Evolutionary conservation across 2,797 vertebrate genomes (phyloP).

Genomic region (Falco rusticolus): DNA sequence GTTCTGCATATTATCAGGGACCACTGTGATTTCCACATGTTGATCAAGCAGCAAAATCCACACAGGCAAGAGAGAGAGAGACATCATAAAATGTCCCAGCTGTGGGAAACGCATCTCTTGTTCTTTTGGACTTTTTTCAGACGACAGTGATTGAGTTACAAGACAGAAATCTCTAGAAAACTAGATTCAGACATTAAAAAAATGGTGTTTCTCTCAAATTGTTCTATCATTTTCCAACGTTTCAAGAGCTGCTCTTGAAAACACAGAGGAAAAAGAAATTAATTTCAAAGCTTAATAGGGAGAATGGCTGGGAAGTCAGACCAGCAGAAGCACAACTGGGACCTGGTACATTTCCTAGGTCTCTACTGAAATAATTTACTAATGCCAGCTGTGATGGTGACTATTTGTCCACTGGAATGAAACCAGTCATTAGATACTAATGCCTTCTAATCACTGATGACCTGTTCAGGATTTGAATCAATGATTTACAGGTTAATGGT

Average conservation of each 20-base stretch:
- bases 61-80: background rate
- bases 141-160: background rate
- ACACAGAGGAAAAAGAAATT: background rate
- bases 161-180: background rate
- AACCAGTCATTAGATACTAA: constrained; percentile 53
- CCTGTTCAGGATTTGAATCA: constrained; percentile 38
- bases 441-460: constrained; percentile 47
- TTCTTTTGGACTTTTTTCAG: background rate
- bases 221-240: background rate
- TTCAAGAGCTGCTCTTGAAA: background rate
- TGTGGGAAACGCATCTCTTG: background rate
- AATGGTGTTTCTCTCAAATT: background rate
- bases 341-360: background rate
- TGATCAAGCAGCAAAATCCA: background rate
- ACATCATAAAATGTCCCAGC: background rate
- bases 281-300: background rate
- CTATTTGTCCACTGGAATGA: constrained; percentile 45
- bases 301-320: background rate
- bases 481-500: constrained; percentile 59
- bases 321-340: background rate
- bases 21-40: background rate
- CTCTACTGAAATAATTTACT: constrained; percentile 22
- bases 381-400: constrained; percentile 6
- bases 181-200: background rate
- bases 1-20: background rate